These are phyloP conservation scores for Bombus waltoni DNA, from an alignment of 1,140 invertebrate genomes.

Conservation along the genomic window DNA sequence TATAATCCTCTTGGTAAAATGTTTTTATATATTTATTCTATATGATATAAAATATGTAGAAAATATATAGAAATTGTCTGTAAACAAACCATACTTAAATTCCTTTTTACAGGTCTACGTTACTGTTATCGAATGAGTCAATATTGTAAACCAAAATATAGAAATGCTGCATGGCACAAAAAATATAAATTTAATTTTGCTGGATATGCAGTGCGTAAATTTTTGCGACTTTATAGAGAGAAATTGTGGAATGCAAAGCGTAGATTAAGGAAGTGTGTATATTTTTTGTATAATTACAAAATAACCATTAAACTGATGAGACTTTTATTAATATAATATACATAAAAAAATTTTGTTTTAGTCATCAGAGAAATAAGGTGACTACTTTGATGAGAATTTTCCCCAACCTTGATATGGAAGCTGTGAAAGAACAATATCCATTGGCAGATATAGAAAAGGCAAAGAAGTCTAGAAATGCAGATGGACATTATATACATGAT, in stretches of 20 bases:
- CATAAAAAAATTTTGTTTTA: conserved; percentile 76
- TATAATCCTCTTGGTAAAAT: conserved; percentile 85
- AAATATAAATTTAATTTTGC: conserved; percentile 79
- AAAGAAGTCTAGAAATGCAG: conserved; percentile 82
- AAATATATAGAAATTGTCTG: conserved; percentile 68
- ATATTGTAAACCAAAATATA: conserved; percentile 84
- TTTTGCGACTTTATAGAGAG: conserved; percentile 86
- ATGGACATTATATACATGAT: conserved; percentile 85
- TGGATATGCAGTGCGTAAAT: conserved; percentile 85
- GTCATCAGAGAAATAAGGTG: conserved; percentile 86
- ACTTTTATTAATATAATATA: conserved; percentile 23
- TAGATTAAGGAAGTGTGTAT: conserved; percentile 83
- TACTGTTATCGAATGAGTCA: conserved; percentile 79
- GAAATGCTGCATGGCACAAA: conserved; percentile 85
- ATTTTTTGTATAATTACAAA: neutral
- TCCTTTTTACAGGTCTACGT: conserved; percentile 73
- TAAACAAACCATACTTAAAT: conserved; percentile 22
- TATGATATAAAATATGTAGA: conserved; percentile 47
- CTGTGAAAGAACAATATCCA: conserved; percentile 89
- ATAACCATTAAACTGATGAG: conserved; percentile 5
- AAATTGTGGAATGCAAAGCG: conserved; percentile 85
- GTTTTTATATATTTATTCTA: conserved; percentile 57
- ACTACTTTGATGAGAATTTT: conserved; percentile 87
- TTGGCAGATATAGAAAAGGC: conserved; percentile 89
- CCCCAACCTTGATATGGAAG: conserved; percentile 89